Base-by-base conservation (phyloP, 2,888 invertebrate genomes). In the Darwinula stevensoni region DNA sequence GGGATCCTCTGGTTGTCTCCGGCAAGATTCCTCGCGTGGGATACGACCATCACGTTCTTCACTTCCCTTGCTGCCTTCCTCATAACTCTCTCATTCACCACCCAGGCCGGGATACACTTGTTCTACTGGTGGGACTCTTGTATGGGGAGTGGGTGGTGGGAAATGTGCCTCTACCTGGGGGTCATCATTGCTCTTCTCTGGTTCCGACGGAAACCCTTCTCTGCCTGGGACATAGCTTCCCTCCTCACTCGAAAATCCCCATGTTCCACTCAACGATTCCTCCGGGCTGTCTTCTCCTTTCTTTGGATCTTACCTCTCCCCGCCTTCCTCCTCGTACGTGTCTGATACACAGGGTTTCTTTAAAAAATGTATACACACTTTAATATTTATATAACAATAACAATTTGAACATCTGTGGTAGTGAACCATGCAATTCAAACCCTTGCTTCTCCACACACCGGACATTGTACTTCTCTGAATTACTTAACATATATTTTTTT, bases 141-240 rank as follows among this genome's bases (percentile, higher is more conserved):
- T 15, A 58, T 78, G 44, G 73, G 74, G 12, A 76, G 76, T 3
- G 59, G 67, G 3, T 84, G 84, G 82, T 78, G 76, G 69, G 62
- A 80, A 35, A 65, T 75, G 47, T 59, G 70, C 33, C 54, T 78
- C 27, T 73, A 78, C 48, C 57, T 73, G 30, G 9, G 6, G 9
- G 9, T 22, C 22, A 9, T 22, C 9, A 6, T 22, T 6, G 22
- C 9, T 9, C 22, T 22, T 9, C 22, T 22, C 9, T 22, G 22
- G 9, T 6, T 22, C 22, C 22, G 22, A 9, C 9, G 22, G 22
- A 22, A 22, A n/a, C 22, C 22, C 6, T 22, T 9, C 22, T 9
- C 9, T 22, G 22, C 9, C 6, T 6, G n/a, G 12, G 6, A 12
- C 16, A 9, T 4, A 5, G 14, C 12, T 4, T 31, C 18, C 3